Percentiles rank a stretch among this genome's conserved stretches.
Conservation (phyloP, 2,113 vertebrate genomes). For the Lophius piscatorius region DNA sequence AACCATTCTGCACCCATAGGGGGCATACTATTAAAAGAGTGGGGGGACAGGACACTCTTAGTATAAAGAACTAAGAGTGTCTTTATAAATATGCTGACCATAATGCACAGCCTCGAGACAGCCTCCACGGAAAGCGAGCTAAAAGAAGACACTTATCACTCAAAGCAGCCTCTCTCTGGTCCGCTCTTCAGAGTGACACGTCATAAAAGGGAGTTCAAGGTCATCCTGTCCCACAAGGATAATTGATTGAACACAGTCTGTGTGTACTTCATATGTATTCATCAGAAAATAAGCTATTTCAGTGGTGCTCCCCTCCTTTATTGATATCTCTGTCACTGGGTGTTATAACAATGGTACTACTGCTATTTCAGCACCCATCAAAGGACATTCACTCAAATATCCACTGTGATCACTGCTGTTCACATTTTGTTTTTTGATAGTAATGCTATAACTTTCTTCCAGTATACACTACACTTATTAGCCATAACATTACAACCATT, state of each 20-base stretch:
- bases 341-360: neutral
- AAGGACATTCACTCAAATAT: neutral
- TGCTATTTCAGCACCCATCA: neutral
- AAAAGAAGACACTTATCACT: conserved; percentile 27
- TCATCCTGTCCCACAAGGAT: conserved; percentile 11
- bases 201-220: conserved; percentile 17
- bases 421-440: neutral
- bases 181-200: no score
- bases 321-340: conserved; percentile 12
- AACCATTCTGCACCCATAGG: conserved; percentile 55
- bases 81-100: conserved; percentile 37
- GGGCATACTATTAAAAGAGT: conserved; percentile 60
- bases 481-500: no score
- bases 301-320: neutral
- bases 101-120: conserved; percentile 43
- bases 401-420: neutral
- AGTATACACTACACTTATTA: no score
- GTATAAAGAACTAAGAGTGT: conserved; percentile 40
- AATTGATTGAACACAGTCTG: neutral
- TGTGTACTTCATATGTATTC: conserved; percentile 23
- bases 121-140: conserved; percentile 22
- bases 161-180: conserved; percentile 11
- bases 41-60: conserved; percentile 27
- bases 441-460: neutral
- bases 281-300: neutral